Percentiles rank a stretch among this genome's conserved stretches.
These are phyloP conservation scores for Graptemys geographica DNA, from an alignment of 2,797 vertebrate species.

Conservation along the genomic window DNA sequence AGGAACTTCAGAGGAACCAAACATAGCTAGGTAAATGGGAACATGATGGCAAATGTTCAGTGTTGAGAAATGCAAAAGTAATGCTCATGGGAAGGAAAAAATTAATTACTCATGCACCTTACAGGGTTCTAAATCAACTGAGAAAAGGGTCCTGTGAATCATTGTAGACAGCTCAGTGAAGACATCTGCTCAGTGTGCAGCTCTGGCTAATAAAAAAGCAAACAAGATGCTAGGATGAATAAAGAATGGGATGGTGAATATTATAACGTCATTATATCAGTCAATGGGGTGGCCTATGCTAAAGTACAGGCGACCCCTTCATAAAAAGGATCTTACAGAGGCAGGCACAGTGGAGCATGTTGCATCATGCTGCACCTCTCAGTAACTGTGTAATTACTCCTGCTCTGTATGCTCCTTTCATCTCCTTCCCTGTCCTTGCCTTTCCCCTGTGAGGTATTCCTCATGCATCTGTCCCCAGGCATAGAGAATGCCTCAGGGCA, in stretches of 20 bases:
- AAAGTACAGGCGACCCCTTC: not conserved
- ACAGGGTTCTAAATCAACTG: not conserved
- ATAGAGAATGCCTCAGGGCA: not conserved
- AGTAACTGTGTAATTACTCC: not conserved
- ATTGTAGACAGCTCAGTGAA: not conserved
- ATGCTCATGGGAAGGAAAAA: not conserved
- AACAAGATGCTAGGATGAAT: not conserved
- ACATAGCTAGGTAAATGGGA: not conserved
- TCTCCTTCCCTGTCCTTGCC: not conserved
- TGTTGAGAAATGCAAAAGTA: not conserved
- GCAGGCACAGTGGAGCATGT: not conserved
- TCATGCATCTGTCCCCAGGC: accelerated
- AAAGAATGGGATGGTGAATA: not conserved
- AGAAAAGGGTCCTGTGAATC: not conserved
- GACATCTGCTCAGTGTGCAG: not conserved
- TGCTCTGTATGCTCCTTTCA: not conserved
- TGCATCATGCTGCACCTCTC: accelerated
- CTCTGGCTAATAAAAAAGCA: not conserved
- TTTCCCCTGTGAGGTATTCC: not conserved
- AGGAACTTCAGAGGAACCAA: not conserved
- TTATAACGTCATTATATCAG: not conserved
- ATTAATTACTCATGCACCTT: not conserved
- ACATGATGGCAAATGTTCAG: not conserved
- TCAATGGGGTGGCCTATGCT: not conserved
- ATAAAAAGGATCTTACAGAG: not conserved